A percentile compares a stretch with the other conserved stretches of the same genome.
Evolutionary conservation across 1,140 invertebrate species (phyloP).

Genomic region (Nylanderia fulva): DNA sequence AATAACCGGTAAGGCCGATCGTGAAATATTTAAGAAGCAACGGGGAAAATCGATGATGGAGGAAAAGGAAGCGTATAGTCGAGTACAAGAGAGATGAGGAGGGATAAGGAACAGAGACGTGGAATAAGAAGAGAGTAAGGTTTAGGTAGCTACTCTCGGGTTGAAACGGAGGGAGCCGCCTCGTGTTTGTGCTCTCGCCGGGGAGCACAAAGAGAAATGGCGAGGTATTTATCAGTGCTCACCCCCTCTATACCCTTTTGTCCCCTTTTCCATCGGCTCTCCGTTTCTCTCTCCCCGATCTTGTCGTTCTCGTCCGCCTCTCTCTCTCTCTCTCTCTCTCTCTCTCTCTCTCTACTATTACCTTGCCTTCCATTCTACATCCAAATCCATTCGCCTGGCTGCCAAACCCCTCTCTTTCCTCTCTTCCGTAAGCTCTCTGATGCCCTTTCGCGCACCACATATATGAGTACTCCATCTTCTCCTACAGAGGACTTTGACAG

Average conservation of each 20-base stretch:
- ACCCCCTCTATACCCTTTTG: conserved; percentile 74
- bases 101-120: conserved; percentile 73
- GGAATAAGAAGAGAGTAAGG: conserved; percentile 76
- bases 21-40: conserved; percentile 52
- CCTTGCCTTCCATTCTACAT: conserved; percentile 73
- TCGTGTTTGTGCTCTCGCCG: conserved; percentile 85
- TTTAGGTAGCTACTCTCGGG: conserved; percentile 78
- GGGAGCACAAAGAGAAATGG: conserved; percentile 79
- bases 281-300: conserved; percentile 63
- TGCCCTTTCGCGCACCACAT: conserved; percentile 78
- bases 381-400: conserved; percentile 75
- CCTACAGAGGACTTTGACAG: conserved; percentile 76
- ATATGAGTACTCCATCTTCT: conserved; percentile 78
- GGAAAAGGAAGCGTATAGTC: conserved; percentile 62
- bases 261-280: conserved; percentile 68
- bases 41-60: conserved; percentile 55
- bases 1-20: conserved; percentile 51
- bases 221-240: conserved; percentile 85
- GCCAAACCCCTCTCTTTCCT: conserved; percentile 67
- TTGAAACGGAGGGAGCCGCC: conserved; percentile 77
- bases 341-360: conserved; percentile 66
- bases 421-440: conserved; percentile 73
- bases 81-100: conserved; percentile 77
- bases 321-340: conserved; percentile 65
- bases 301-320: conserved; percentile 59